A percentile compares a stretch with the other conserved stretches of the same genome.
Conservation (phyloP, 2,888 invertebrate genomes). For the Euplagia quadripunctaria region DNA sequence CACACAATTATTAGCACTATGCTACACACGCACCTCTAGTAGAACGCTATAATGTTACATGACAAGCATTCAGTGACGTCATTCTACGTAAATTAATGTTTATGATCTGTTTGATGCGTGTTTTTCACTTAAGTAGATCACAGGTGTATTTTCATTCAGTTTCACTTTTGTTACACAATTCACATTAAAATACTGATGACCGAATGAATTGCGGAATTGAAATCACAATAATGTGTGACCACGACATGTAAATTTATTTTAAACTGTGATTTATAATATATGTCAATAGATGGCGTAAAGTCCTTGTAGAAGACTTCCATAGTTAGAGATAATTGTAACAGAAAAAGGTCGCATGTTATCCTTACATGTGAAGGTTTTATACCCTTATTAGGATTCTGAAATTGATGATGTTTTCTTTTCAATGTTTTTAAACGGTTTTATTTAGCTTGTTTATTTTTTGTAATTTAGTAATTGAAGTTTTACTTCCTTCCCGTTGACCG, state of each 20-base stretch:
- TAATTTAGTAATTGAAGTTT: no score
- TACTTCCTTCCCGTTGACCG: no score
- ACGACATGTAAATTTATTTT: background rate
- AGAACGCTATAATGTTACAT: constrained; percentile 22
- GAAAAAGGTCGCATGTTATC: no score
- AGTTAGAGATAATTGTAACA: no score
- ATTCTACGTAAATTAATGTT: constrained; percentile 39
- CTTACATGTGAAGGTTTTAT: no score
- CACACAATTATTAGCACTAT: background rate
- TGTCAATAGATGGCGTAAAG: no score
- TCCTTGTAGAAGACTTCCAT: no score
- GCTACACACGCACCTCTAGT: background rate
- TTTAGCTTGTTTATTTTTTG: no score
- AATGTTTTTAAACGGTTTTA: no score
- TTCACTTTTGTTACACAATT: constrained; percentile 51
- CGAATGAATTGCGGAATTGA: constrained; percentile 13
- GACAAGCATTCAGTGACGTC: constrained; percentile 31
- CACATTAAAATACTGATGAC: background rate
- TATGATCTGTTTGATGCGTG: constrained; percentile 15
- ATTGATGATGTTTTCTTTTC: no score
- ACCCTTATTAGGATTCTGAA: no score
- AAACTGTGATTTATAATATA: background rate
- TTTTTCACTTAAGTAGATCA: constrained; percentile 27
- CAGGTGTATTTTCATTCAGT: constrained; percentile 38
- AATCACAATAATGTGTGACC: background rate